Evolutionary conservation across 2,797 vertebrate species (phyloP).

Genomic region (Erpetoichthys calabaricus): DNA sequence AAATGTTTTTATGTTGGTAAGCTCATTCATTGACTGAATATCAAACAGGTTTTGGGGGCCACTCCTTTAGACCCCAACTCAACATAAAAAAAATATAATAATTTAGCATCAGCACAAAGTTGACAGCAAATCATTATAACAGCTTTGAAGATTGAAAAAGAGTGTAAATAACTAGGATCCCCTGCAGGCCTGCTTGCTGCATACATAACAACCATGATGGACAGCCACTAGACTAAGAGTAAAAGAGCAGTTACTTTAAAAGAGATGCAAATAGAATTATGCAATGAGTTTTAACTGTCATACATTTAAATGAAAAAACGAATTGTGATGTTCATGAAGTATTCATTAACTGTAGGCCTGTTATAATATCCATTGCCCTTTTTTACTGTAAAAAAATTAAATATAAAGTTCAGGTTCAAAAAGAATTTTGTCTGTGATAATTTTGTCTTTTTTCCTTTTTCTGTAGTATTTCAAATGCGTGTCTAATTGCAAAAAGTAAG

Average conservation of each 20-base stretch:
- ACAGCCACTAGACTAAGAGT: conserved; percentile 48
- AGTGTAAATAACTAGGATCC: conserved; percentile 91
- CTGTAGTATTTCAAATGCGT: too few relatives aligned
- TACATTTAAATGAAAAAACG: conserved; percentile 55
- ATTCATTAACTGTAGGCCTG: too few relatives aligned
- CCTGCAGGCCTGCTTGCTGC: conserved; percentile 63
- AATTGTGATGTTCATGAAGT: conserved; percentile 22
- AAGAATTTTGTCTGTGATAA: too few relatives aligned
- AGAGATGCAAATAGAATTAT: conserved; percentile 48
- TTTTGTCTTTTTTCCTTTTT: too few relatives aligned
- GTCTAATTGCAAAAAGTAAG: too few relatives aligned
- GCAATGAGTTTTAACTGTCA: conserved; percentile 56
- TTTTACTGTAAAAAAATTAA: too few relatives aligned
- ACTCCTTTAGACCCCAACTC: conserved; percentile 51
- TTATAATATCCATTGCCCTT: too few relatives aligned
- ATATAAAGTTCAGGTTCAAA: too few relatives aligned
- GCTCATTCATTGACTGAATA: conserved; percentile 52
- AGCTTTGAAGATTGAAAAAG: conserved; percentile 77
- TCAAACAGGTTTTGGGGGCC: conserved; percentile 46
- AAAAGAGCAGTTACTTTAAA: conserved; percentile 33
- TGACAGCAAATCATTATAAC: conserved; percentile 82
- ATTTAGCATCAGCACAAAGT: conserved; percentile 71
- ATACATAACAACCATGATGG: conserved; percentile 64
- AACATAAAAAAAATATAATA: conserved; percentile 65
- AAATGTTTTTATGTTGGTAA: conserved; percentile 34